phyloP scores from a whole-genome alignment of 2,113 vertebrate species.

The Shinisaurus crocodilurus region DNA sequence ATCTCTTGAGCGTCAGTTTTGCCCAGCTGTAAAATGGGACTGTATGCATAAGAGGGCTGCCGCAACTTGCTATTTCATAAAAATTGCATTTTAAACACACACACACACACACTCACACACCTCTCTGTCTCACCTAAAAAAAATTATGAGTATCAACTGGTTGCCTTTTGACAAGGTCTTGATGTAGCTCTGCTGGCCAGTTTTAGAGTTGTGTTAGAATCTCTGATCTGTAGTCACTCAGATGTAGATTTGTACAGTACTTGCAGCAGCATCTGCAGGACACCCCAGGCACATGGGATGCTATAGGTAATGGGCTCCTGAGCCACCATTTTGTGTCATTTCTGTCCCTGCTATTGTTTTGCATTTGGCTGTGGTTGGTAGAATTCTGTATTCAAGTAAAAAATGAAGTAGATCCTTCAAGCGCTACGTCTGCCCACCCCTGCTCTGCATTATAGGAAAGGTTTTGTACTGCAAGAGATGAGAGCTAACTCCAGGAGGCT shows the following conservation, averaged over 20 bases:
- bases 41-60: background rate
- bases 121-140: background rate
- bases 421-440: too few relatives aligned
- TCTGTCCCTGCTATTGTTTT: background rate
- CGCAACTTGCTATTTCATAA: background rate
- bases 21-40: background rate
- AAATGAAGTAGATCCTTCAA: too few relatives aligned
- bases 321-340: too few relatives aligned
- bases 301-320: too few relatives aligned
- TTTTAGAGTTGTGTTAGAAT: background rate
- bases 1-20: background rate
- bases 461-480: too few relatives aligned
- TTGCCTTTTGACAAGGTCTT: background rate
- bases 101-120: too few relatives aligned
- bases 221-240: background rate
- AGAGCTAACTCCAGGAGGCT: too few relatives aligned
- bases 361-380: background rate
- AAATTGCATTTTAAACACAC: background rate
- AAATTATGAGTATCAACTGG: background rate
- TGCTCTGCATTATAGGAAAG: too few relatives aligned
- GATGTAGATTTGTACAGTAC: background rate
- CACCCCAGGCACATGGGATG: background rate
- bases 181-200: background rate
- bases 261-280: background rate
- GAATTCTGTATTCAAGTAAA: too few relatives aligned